Conservation (phyloP, 2,113 vertebrate genomes). For the Chloropsis hardwickii region DNA sequence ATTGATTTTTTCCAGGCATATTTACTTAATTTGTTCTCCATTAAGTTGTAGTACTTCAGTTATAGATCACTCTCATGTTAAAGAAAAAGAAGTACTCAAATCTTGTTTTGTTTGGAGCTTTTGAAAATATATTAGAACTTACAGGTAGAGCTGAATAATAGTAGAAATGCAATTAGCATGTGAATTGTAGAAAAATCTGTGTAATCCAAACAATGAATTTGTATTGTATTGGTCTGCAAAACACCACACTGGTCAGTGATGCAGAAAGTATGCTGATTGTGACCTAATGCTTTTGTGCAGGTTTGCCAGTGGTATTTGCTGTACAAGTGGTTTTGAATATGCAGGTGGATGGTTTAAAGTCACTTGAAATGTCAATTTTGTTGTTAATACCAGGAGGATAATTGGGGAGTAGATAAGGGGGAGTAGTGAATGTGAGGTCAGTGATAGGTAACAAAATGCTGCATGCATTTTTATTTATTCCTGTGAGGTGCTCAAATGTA, state of each 20-base stretch:
- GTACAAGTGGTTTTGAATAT: neutral
- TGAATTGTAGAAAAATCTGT: neutral
- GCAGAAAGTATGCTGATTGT: constrained; percentile 16
- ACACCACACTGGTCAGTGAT: neutral
- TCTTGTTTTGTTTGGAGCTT: neutral
- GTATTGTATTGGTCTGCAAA: neutral
- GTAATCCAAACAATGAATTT: neutral
- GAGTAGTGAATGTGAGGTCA: neutral
- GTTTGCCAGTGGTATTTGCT: neutral
- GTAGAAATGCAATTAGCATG: neutral
- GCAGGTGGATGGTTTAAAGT: neutral
- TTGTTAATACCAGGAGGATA: neutral
- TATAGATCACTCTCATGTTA: neutral
- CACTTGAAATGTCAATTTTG: neutral
- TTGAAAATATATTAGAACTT: neutral
- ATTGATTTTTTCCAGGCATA: neutral
- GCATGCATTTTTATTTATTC: neutral
- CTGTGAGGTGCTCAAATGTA: neutral
- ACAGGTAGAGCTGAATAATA: neutral
- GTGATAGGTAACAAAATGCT: neutral
- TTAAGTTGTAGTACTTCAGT: neutral
- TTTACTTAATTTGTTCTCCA: neutral
- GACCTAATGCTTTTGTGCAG: neutral
- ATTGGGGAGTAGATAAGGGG: neutral
- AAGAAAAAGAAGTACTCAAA: neutral